Evolutionary conservation across 2,888 invertebrate genomes (phyloP), one percentile per base, ranked within the genome.

Genomic region (Poecilus cupreus): DNA sequence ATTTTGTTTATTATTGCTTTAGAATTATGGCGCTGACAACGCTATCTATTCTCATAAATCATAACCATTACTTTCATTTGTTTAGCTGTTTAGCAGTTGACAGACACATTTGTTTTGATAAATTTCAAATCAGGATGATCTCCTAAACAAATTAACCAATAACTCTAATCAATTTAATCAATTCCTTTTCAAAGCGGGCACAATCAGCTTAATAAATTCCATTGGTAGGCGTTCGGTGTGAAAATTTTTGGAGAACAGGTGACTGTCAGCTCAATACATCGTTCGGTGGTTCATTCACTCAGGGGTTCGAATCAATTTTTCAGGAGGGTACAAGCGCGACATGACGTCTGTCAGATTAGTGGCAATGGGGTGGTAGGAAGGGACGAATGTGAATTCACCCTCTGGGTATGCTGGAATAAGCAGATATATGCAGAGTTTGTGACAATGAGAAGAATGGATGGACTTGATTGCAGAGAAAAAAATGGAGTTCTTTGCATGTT

Each of bases 11-110:
- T 60, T 60, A 60, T 60, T 60, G n/a, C 32, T 68, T 68, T 68
- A 68, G 64, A 68, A 68, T 68, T 68, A 68, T 68, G 64, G 37
- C 37, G 64, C 64, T 68, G 64, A 68, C 64, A 68, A 68, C 11
- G 64, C 8, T 39, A 68, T 68, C 64, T 68, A 37, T 10, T 4
- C 1, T 5, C 18, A 18, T 68, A 68, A 68, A 68, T 68, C 64
- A 51, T 51, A 8, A 13, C 51, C 10, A 51, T 51, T 18, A 13
- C 51, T 43, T 16, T 51, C 51, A 37, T 68, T 37, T 18, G 18
- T 68, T 57, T 57, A 8, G 3, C 8, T 18, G 20, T 54, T 54
- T 18, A 4, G n/a, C n/a, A n/a, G n/a, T 8, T 3, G 2, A 51
- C 26, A 26, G 5, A 51, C 8, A n/a, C 20, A 54, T 46, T 46